Conservation (phyloP, 2,797 vertebrate genomes). For the Todus mexicanus region DNA sequence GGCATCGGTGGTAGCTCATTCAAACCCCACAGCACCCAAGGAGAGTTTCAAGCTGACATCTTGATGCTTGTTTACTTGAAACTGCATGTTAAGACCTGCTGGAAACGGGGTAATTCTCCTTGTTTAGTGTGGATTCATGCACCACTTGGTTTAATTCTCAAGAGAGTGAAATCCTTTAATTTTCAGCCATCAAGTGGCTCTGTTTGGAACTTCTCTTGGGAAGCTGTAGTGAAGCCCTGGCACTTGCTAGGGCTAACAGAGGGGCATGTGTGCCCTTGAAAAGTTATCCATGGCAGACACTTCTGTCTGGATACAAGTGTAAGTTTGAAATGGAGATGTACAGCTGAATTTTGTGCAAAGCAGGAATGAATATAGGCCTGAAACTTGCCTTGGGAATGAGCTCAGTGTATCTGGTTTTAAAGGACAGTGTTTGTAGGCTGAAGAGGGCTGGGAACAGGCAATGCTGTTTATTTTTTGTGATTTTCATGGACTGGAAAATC, state of each 20-base stretch:
- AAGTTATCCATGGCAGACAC: neutral
- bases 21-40: neutral
- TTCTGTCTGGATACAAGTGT: neutral
- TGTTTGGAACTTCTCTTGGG: neutral
- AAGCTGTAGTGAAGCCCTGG: neutral
- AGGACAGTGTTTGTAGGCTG: neutral
- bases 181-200: neutral
- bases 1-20: neutral
- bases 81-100: neutral
- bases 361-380: neutral
- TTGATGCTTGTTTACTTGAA: neutral
- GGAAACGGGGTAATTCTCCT: neutral
- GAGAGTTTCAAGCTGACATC: neutral
- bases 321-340: neutral
- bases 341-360: neutral
- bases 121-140: neutral
- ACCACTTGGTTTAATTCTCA: neutral
- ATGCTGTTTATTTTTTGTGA: neutral
- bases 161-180: neutral
- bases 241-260: neutral
- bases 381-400: neutral
- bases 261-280: accelerated
- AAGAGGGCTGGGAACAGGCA: neutral
- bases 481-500: neutral
- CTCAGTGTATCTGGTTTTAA: neutral